phyloP scores from a whole-genome alignment of 23 tunicate genomes.

The Trididemnum clinides region DNA sequence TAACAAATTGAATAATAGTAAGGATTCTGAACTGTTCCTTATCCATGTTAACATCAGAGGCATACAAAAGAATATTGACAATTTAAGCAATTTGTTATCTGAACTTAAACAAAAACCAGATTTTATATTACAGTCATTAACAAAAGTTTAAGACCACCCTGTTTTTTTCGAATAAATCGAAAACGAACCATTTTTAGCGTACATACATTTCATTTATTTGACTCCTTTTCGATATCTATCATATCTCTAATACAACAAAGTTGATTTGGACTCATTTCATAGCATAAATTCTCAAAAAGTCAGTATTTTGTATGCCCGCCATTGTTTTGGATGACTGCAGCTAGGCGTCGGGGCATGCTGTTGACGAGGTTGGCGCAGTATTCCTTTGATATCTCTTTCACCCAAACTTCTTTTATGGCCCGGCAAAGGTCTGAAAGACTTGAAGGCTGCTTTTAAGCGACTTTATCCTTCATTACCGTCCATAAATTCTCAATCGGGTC shows the following conservation, averaged over 20 bases:
- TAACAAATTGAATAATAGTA: too few species aligned
- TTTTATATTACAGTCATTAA: slow-evolving; percentile 18
- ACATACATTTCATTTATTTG: slow-evolving; percentile 14
- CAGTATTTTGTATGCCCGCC: slow-evolving; percentile 35
- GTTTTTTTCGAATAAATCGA: slow-evolving; percentile 8
- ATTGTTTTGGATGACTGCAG: slow-evolving; percentile 25
- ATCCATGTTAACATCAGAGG: too few species aligned
- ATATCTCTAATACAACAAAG: slow-evolving; percentile 16
- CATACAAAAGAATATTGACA: too few species aligned
- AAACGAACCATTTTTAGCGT: neutral
- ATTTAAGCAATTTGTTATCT: too few species aligned
- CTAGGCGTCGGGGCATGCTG: slow-evolving; percentile 23
- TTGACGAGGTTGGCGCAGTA: slow-evolving; percentile 25
- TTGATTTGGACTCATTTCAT: slow-evolving; percentile 11
- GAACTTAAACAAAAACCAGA: too few species aligned
- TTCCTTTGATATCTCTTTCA: neutral
- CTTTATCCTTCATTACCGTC: slow-evolving; percentile 26
- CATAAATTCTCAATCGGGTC: slow-evolving; percentile 31
- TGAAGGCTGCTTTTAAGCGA: slow-evolving; percentile 9
- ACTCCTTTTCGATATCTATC: slow-evolving; percentile 12
- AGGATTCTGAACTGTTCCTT: too few species aligned
- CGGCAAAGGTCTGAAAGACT: slow-evolving; percentile 1
- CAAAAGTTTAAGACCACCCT: slow-evolving; percentile 27
- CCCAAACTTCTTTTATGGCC: slow-evolving; percentile 21
- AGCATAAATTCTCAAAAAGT: slow-evolving; percentile 6